Conservation (phyloP, 1,140 invertebrate species). For the Teleopsis dalmanni region DNA sequence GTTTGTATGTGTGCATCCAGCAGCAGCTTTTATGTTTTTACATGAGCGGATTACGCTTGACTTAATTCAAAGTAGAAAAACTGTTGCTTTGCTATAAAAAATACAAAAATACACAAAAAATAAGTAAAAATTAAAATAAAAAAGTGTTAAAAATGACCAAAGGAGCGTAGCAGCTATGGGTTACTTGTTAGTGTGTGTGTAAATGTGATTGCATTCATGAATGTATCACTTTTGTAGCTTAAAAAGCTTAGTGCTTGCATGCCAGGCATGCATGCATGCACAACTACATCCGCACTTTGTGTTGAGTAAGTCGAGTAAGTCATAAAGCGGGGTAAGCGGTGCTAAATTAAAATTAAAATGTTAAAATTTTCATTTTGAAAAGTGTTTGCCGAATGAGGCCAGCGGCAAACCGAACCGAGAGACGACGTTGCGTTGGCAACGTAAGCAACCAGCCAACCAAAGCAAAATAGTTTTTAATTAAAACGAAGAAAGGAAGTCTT, state of each 20-base stretch:
- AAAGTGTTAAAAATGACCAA: conserved; percentile 10
- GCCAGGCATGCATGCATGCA: conserved; percentile 6
- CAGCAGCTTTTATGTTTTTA: not conserved
- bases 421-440: not conserved
- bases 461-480: conserved; percentile 14
- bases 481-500: not conserved
- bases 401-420: not conserved
- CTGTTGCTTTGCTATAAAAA: conserved; percentile 6
- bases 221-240: not conserved
- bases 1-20: no score
- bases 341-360: conserved; percentile 10
- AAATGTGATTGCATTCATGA: not conserved
- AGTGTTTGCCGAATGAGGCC: not conserved
- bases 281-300: not conserved
- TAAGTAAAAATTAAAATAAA: not conserved
- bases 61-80: conserved; percentile 4
- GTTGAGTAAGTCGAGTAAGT: no score
- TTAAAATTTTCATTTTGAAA: conserved; percentile 6
- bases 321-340: no score
- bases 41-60: conserved; percentile 10
- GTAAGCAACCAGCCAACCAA: conserved; percentile 2
- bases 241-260: no score
- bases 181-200: not conserved
- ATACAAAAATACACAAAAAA: not conserved
- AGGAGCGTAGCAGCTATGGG: conserved; percentile 6